Evolutionary conservation across 1,140 invertebrate genomes (phyloP), one percentile per base, ranked within the genome.

Genomic region (Branchinecta lindahli): DNA sequence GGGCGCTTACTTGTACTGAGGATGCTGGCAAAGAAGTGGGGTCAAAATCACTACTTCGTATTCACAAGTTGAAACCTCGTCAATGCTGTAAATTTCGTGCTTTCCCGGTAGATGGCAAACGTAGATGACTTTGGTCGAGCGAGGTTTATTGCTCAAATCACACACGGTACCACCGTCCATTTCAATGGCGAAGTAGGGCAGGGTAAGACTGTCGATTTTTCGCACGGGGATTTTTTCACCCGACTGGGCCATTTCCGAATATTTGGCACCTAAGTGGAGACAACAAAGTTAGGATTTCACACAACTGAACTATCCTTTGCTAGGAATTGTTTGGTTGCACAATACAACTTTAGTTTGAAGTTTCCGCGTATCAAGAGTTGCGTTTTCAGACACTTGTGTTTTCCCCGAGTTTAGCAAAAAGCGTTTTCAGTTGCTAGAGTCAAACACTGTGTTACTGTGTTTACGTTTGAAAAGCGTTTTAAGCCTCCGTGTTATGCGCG

Each of bases 41-140:
- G 93, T 91, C 8, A 96, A 80, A 9, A 95, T 87, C 44, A 94
- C 85, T 9, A 90, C 86, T 80, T 95, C 92, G 79, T 98, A 98
- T 80, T 94, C 90, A 77, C 96, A 98, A 0, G 89, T 94, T 0
- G 91, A 89, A 0, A 86, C 89, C 81, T 98, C 95, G 77, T 96
- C 94, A 46, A 98, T 82, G 0, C 91, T 91, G 77, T 91, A 93
- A 12, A 98, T 86, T 75, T 96, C 93, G 75, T 95, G 90, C 74
- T 90, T 90, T n/a, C 88, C 87, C 75, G 88, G 85, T 33, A 83
- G 83, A 76, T 89, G 91, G 77, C 92, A 95, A 0, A 94, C 88
- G 77, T 93, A 95, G 3, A 88, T 79, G 7, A 95, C 85, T 75
- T 84, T 86, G 4, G 90, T 91, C 5, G 84, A 80, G 45, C 96